phyloP scores from a whole-genome alignment of 2,113 vertebrate genomes.

The Procavia capensis region DNA sequence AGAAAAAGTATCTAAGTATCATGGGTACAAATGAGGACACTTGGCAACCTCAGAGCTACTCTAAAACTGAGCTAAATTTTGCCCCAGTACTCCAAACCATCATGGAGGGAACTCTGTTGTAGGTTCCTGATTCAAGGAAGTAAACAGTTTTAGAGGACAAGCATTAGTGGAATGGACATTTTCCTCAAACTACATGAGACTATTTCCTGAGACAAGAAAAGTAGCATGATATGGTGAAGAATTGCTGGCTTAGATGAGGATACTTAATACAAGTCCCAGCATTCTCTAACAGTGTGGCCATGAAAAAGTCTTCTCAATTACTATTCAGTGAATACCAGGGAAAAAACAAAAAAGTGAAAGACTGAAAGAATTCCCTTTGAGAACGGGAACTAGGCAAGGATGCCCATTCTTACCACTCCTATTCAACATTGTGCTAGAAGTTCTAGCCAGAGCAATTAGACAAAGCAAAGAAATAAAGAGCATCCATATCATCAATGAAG shows the following conservation, averaged over 20 bases:
- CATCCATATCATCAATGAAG: too few species aligned
- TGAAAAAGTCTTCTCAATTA: not conserved
- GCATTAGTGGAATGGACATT: not conserved
- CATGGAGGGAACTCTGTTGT: fast-evolving
- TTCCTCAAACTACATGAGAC: not conserved
- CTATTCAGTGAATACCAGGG: not conserved
- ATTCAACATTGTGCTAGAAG: too few species aligned
- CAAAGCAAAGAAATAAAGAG: too few species aligned
- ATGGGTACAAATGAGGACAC: too few species aligned
- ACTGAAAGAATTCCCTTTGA: too few species aligned
- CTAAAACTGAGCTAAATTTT: not conserved
- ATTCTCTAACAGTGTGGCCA: not conserved
- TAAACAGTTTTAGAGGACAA: not conserved
- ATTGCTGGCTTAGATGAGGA: fast-evolving
- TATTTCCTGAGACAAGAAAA: not conserved
- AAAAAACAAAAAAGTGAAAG: too few species aligned
- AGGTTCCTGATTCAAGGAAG: not conserved
- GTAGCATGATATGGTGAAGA: too few species aligned
- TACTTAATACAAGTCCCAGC: not conserved
- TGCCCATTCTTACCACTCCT: too few species aligned
- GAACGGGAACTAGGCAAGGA: too few species aligned
- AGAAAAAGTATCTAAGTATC: too few species aligned
- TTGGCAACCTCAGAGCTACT: too few species aligned
- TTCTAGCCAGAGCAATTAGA: too few species aligned
- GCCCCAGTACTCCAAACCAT: not conserved